Percentiles rank a stretch among this genome's conserved stretches.
phyloP scores from a whole-genome alignment of 1,140 invertebrate genomes.

The Drosophila virilis region DNA sequence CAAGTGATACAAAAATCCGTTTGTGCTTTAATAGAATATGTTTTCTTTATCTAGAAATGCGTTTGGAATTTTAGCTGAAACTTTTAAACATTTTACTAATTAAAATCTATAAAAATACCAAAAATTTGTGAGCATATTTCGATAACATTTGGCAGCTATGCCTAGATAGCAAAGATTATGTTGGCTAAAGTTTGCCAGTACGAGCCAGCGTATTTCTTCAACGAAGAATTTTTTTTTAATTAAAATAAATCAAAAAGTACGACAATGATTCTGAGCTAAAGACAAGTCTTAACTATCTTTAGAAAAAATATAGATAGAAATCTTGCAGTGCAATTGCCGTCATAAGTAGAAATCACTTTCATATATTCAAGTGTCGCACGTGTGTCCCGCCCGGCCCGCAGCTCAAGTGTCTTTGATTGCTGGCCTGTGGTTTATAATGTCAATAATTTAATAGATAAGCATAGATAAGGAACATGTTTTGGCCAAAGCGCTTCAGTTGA shows the following conservation, averaged over 20 bases:
- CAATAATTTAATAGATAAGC: constrained; percentile 18
- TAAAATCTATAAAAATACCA: constrained; percentile 8
- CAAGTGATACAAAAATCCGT: constrained; percentile 17
- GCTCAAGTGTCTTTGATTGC: constrained; percentile 52
- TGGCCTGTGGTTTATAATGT: constrained; percentile 44
- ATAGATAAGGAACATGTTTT: constrained; percentile 1
- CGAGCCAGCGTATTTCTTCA: neutral
- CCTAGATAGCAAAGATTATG: neutral
- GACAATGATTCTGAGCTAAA: too few species aligned
- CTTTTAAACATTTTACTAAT: neutral
- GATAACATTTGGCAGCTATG: neutral
- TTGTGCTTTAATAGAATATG: constrained; percentile 3
- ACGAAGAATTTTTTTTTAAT: neutral
- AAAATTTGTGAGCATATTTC: neutral
- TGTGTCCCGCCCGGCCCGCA: constrained; percentile 9
- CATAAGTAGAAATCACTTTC: constrained; percentile 43
- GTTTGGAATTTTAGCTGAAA: neutral
- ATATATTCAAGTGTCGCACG: constrained; percentile 20
- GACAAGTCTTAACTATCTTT: too few species aligned
- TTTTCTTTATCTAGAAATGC: constrained; percentile 7
- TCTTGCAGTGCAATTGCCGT: constrained; percentile 17
- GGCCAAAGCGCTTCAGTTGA: constrained; percentile 1
- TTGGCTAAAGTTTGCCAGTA: neutral
- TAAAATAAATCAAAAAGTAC: neutral
- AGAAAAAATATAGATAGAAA: neutral